phyloP scores from a whole-genome alignment of 2,113 vertebrate genomes.

The Corynorhinus townsendii region DNA sequence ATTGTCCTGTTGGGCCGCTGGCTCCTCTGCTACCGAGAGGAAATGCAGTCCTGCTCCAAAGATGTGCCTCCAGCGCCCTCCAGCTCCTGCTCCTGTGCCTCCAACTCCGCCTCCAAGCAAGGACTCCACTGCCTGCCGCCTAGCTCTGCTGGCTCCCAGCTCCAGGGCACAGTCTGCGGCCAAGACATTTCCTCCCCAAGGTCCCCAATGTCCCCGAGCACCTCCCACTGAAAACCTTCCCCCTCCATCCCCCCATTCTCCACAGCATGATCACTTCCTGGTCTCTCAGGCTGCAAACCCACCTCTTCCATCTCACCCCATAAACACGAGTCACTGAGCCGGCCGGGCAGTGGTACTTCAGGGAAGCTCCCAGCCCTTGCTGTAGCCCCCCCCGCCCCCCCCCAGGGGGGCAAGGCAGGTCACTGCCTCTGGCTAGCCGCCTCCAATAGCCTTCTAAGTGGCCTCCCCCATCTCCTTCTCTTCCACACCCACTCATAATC shows the following conservation, averaged over 20 bases:
- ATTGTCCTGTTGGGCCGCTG: background rate
- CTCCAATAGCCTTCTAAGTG: background rate
- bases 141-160: background rate
- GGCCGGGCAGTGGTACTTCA: background rate
- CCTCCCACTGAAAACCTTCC: background rate
- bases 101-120: no score
- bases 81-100: background rate
- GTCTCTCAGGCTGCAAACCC: background rate
- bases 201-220: background rate
- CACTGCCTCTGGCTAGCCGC: background rate
- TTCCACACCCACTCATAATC: background rate
- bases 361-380: background rate
- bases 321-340: background rate
- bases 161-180: background rate
- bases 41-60: background rate
- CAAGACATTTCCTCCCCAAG: background rate
- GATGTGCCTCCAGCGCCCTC: background rate
- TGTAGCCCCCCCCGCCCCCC: background rate
- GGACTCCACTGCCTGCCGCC: no score
- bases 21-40: background rate
- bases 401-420: background rate
- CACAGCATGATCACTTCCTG: accelerated
- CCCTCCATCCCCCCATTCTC: background rate
- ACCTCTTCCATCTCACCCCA: background rate
- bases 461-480: background rate